A percentile compares a stretch with the other conserved stretches of the same genome.
Evolutionary conservation across 2,113 vertebrate species (phyloP).

Genomic region (Corynorhinus townsendii): DNA sequence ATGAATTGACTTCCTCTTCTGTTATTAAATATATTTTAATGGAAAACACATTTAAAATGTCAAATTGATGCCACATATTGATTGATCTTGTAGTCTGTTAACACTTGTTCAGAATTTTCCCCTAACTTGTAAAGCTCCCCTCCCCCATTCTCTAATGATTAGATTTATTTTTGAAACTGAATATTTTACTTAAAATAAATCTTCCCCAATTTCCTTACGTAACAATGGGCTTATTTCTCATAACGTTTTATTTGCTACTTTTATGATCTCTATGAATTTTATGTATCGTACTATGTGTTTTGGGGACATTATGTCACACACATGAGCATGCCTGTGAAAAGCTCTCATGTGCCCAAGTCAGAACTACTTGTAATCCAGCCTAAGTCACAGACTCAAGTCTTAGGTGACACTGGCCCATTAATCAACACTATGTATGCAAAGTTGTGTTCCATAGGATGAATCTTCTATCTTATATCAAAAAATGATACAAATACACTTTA

Average conservation of each 20-base stretch:
- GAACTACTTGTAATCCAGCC: neutral
- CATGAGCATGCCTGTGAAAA: neutral
- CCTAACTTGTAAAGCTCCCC: neutral
- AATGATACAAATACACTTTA: neutral
- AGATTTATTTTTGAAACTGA: neutral
- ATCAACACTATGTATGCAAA: neutral
- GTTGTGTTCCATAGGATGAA: neutral
- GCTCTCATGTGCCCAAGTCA: neutral
- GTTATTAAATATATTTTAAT: conserved; percentile 6
- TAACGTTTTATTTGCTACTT: neutral
- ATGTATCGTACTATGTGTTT: neutral
- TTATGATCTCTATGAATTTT: neutral
- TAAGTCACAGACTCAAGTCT: neutral
- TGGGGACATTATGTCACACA: neutral
- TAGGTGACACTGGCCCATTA: neutral
- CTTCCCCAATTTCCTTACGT: neutral
- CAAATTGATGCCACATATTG: neutral
- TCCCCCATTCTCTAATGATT: neutral
- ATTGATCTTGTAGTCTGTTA: neutral
- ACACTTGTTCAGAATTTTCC: neutral
- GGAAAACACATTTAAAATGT: neutral
- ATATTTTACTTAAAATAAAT: neutral
- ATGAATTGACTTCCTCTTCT: neutral
- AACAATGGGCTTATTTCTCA: neutral
- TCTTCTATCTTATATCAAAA: neutral